These are phyloP conservation scores for Sitophilus oryzae DNA, from an alignment of 1,140 invertebrate genomes.

Conservation along the genomic window DNA sequence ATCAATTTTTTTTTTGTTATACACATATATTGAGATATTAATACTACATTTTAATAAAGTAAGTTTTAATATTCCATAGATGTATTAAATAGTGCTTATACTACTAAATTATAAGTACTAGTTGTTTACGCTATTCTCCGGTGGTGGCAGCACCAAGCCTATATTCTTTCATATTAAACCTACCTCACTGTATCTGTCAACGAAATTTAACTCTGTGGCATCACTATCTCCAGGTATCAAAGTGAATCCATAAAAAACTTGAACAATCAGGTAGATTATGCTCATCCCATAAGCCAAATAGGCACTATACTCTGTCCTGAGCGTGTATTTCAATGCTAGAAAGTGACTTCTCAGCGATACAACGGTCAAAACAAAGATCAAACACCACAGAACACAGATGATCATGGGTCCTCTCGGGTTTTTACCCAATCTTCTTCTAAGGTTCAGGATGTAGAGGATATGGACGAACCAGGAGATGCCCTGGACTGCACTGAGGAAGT, in stretches of 20 bases:
- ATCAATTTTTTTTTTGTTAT: too few relatives aligned
- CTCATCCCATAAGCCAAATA: slow-evolving; percentile 45
- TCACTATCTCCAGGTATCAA: slow-evolving; percentile 51
- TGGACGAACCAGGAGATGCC: slow-evolving; percentile 74
- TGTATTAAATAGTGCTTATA: too few relatives aligned
- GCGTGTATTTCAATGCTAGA: slow-evolving; percentile 30
- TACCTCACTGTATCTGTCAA: slow-evolving; percentile 30
- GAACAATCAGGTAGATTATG: slow-evolving; percentile 48
- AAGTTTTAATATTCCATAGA: too few relatives aligned
- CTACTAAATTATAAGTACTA: too few relatives aligned
- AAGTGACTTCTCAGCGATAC: slow-evolving; percentile 49
- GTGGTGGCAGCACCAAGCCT: too few relatives aligned
- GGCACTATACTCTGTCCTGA: slow-evolving; percentile 42
- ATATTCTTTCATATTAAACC: too few relatives aligned
- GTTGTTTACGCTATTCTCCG: too few relatives aligned
- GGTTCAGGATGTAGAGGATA: slow-evolving; percentile 62
- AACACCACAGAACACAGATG: slow-evolving; percentile 59
- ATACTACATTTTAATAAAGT: too few relatives aligned
- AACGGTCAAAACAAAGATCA: slow-evolving; percentile 56
- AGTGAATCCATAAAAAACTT: slow-evolving; percentile 56
- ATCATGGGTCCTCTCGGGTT: slow-evolving; percentile 66
- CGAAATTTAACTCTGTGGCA: slow-evolving; percentile 29
- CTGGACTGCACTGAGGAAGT: slow-evolving; percentile 61
- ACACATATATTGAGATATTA: too few relatives aligned
- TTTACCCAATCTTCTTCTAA: slow-evolving; percentile 56